Percentiles rank a stretch among this genome's conserved stretches.
Conservation (phyloP, 2,888 invertebrate species). For the Schizotus pectinicornis region DNA sequence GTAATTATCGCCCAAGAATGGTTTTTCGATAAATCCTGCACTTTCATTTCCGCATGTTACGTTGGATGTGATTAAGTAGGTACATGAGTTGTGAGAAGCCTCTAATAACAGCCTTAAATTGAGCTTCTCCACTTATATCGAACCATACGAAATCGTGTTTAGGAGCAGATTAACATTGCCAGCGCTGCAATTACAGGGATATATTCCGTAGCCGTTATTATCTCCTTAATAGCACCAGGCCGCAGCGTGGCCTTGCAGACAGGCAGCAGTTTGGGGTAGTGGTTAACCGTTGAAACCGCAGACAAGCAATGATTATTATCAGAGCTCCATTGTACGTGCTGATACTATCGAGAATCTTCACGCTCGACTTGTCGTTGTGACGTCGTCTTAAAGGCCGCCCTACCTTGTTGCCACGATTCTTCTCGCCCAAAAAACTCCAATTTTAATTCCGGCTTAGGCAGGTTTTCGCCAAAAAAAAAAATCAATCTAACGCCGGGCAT, state of each 20-base stretch:
- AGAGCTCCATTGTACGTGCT: slow-evolving; percentile 36
- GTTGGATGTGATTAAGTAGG: too few species aligned
- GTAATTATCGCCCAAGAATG: too few species aligned
- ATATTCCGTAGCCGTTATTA: slow-evolving; percentile 51
- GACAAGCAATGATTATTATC: slow-evolving; percentile 52
- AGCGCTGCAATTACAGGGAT: slow-evolving; percentile 52
- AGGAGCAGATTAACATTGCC: slow-evolving; percentile 43
- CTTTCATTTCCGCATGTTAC: too few species aligned
- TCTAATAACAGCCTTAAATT: too few species aligned
- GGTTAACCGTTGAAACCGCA: slow-evolving; percentile 51
- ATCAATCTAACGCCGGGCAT: too few species aligned
- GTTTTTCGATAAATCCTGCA: too few species aligned
- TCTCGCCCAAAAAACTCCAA: too few species aligned
- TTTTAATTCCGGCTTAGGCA: too few species aligned
- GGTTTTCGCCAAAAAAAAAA: too few species aligned
- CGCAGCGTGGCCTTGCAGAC: slow-evolving; percentile 49
- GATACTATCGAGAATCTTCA: slow-evolving; percentile 36
- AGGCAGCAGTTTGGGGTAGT: slow-evolving; percentile 47
- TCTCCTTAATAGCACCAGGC: slow-evolving; percentile 47
- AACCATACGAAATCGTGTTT: slow-evolving; percentile 34
- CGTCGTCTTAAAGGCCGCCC: not conserved
- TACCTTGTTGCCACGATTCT: too few species aligned
- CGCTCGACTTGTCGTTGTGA: slow-evolving; percentile 23
- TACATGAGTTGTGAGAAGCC: too few species aligned
- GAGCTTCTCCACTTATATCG: too few species aligned